Percentiles rank a stretch among this genome's conserved stretches.
phyloP scores from a whole-genome alignment of 2,797 vertebrate genomes.

The Sebastolobus altivelis region DNA sequence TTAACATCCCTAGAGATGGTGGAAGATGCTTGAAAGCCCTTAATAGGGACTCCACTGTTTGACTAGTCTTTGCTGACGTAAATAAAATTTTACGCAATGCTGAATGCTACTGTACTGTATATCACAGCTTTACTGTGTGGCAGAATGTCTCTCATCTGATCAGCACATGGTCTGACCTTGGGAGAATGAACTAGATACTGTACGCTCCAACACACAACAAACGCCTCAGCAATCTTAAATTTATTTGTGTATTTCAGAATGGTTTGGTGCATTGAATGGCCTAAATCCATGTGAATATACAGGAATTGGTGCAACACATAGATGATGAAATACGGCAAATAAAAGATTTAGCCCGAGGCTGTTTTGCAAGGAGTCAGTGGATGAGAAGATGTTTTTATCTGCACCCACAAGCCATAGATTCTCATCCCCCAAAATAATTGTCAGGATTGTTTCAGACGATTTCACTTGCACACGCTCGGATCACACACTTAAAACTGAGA shows the following conservation, averaged over 20 bases:
- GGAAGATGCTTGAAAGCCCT: conserved; percentile 16
- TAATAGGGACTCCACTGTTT: conserved; percentile 30
- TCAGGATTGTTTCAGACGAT: conserved; percentile 14
- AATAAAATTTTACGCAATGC: conserved; percentile 2
- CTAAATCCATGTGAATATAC: conserved; percentile 45
- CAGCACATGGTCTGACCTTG: conserved; percentile 20
- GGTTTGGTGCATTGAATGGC: conserved; percentile 13
- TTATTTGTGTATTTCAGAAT: conserved; percentile 9
- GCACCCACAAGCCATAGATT: conserved; percentile 11
- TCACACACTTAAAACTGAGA: background rate
- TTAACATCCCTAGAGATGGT: too few relatives aligned
- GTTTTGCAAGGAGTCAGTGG: conserved; percentile 4
- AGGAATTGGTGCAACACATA: conserved; percentile 34
- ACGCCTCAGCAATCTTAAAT: background rate
- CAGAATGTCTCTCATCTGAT: conserved; percentile 18
- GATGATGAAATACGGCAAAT: conserved; percentile 45
- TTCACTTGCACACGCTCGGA: background rate
- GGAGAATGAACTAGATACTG: conserved; percentile 2
- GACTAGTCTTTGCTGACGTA: conserved; percentile 16
- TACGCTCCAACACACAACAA: background rate
- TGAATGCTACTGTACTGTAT: background rate
- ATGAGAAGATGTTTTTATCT: conserved; percentile 33
- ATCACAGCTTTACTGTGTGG: conserved; percentile 1
- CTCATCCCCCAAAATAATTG: conserved; percentile 2
- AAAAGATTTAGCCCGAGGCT: conserved; percentile 29